Evolutionary conservation across 1,140 invertebrate genomes (phyloP), one percentile per base, ranked within the genome.

Genomic region (Drosophila grimshawi): DNA sequence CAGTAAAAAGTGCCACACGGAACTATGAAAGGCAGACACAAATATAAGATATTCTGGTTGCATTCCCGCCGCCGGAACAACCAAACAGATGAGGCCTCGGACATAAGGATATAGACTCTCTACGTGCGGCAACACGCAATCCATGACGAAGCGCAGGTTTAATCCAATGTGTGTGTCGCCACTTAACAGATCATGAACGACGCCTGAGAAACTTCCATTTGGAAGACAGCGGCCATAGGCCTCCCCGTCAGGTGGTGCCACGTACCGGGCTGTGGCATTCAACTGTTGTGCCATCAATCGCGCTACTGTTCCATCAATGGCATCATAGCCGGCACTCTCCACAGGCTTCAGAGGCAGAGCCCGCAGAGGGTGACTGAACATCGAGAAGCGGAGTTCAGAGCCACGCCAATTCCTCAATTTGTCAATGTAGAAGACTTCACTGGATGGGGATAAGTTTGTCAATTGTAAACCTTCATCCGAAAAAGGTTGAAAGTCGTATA

Each of bases 401-500:
- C 86, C 85, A 10, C 51, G 63, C 4, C 92, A 55, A 45, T 92
- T 62, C 0, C 19, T 60, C 32, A 92, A 43, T 49, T 92, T 92
- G 32, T 83, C 80, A 30, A 68, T 53, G 19, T 74, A 90, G 29
- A 66, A 80, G 0, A n/a, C 6, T 3, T 37, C 10, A 32, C 0
- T 4, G 3, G n/a, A 48, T 33, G 0, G 3, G 3, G n/a, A 48
- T 33, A 37, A 6, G 6, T 5, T 48, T 5, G 37, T 68, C n/a
- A 91, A 5, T 2, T 66, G 39, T 3, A 92, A 65, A 2, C 85
- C 81, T 0, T 45, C 10, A 4, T 35, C n/a, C 0, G 65, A 71
- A 70, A 92, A 92, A 2, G 91, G 91, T 46, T 92, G 67, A 49
- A 86, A 92, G 30, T 88, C 89, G 5, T 81, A 91, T 6, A 91